Conservation (phyloP, 2,113 vertebrate species). For the Philantomba maxwellii region DNA sequence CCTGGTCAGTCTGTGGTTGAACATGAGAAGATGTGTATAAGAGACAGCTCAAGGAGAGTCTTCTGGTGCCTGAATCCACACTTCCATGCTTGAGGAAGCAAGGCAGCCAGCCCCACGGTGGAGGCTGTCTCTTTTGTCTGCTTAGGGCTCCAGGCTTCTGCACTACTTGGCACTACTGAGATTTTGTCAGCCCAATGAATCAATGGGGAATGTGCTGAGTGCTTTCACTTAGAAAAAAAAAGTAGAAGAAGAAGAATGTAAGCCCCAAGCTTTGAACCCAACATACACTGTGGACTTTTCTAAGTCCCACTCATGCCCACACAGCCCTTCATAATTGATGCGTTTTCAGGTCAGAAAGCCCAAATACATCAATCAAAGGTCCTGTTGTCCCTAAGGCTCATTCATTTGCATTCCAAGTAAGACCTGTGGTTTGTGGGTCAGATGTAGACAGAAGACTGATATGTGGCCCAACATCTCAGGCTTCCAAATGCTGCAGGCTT, state of each 20-base stretch:
- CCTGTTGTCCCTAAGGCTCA: background rate
- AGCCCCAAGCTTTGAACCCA: background rate
- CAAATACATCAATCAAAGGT: slow-evolving; percentile 1
- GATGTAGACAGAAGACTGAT: background rate
- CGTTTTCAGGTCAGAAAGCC: slow-evolving; percentile 36
- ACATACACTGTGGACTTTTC: background rate
- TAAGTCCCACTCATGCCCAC: background rate
- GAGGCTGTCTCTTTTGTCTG: background rate
- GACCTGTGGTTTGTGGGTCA: background rate
- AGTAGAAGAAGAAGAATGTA: background rate
- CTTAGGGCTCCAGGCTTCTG: background rate
- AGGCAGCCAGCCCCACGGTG: background rate
- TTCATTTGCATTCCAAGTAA: slow-evolving; percentile 24
- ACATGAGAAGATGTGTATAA: too few relatives aligned
- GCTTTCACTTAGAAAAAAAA: background rate
- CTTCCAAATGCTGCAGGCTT: background rate
- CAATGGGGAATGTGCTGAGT: background rate
- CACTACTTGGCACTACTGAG: background rate
- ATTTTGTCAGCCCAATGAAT: slow-evolving; percentile 20
- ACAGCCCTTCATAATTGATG: slow-evolving; percentile 1
- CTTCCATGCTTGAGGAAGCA: background rate
- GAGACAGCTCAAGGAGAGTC: background rate
- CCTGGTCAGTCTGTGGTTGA: too few relatives aligned
- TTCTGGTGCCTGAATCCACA: background rate
- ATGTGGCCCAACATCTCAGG: background rate